Evolutionary conservation across 2,113 vertebrate species (phyloP), one percentile per base, ranked within the genome.

Genomic region (Cryptotis parvus): DNA sequence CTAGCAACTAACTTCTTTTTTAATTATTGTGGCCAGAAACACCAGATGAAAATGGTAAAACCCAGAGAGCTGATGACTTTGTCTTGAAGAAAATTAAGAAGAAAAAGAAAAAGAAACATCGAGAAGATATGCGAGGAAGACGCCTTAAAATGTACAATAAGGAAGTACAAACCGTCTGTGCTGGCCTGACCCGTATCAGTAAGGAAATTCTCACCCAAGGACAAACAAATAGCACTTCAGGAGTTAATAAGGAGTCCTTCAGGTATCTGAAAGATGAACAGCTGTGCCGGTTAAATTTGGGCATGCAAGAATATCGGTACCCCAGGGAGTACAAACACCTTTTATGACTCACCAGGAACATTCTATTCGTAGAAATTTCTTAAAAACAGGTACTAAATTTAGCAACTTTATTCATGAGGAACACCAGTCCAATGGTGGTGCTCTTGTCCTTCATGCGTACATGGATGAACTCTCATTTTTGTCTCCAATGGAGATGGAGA

Each of bases 41-140:
- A 89, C 97, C 98, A 92, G 98, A 99, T 93, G 99, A 99, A 97
- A 99, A 99, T 92, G 97, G 98, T 90, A 99, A 98, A 97, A 98
- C 97, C 75, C 98, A 98, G 91, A 98, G 97, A 90, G 96, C 98
- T 94, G 98, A 99, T 95, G 98, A 99, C 89, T 99, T 98, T 93
- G 98, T 99, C 80, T 94, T 98, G 94, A 99, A 99, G 98, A 99
- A 99, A 96, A 98, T 98, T 92, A 98, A 98, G 98, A 99, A 98
- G 73, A 99, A 99, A 97, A 99, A 99, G 98, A 99, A 99, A 98
- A 99, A 98, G 98, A 98, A 98, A 98, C 99, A 99, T 61, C 98
- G 98, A 41, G 99, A 99, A 96, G 99, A 99, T 0, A 97, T 99
- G 92, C 98, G 98, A 35, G 97, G 97, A 27, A 99, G 98, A 89